These are phyloP conservation scores for Rhyacichthys aspro DNA, from an alignment of 2,797 vertebrate species.

Conservation along the genomic window DNA sequence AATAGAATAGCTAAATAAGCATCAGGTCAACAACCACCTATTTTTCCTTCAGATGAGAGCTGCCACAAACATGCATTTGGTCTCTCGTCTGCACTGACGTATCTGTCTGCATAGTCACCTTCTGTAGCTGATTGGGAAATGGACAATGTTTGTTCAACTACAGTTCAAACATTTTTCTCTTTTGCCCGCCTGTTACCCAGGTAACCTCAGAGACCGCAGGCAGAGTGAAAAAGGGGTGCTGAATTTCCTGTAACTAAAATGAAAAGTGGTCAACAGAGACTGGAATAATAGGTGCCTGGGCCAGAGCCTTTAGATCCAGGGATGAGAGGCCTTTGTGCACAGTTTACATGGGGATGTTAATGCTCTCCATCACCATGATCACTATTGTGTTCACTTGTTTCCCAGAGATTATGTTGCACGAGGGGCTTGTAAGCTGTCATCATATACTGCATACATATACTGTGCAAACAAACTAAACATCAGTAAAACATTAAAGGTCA, in stretches of 20 bases:
- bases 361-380: conserved; percentile 14
- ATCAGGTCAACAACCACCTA: too few species aligned
- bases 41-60: too few species aligned
- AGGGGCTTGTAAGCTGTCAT: conserved; percentile 22
- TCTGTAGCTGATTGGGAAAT: conserved; percentile 3
- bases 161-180: conserved; percentile 61
- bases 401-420: conserved; percentile 22
- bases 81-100: too few species aligned
- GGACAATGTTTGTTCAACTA: conserved; percentile 16
- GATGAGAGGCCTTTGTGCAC: conserved; percentile 38
- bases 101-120: too few species aligned
- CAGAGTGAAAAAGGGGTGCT: conserved; percentile 46
- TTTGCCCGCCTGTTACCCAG: conserved; percentile 67
- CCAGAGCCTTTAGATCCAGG: conserved; percentile 25
- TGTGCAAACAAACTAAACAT: neutral
- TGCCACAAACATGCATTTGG: too few species aligned
- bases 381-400: conserved; percentile 36
- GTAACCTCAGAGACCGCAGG: conserved; percentile 59
- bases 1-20: too few species aligned
- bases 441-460: neutral
- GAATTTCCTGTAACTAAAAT: conserved; percentile 80
- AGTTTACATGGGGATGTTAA: conserved; percentile 52
- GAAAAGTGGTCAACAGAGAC: conserved; percentile 60
- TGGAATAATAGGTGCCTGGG: conserved; percentile 65
- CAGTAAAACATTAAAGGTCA: neutral